Base-by-base conservation (phyloP, 2,888 invertebrate genomes). In the Seira ritae region DNA sequence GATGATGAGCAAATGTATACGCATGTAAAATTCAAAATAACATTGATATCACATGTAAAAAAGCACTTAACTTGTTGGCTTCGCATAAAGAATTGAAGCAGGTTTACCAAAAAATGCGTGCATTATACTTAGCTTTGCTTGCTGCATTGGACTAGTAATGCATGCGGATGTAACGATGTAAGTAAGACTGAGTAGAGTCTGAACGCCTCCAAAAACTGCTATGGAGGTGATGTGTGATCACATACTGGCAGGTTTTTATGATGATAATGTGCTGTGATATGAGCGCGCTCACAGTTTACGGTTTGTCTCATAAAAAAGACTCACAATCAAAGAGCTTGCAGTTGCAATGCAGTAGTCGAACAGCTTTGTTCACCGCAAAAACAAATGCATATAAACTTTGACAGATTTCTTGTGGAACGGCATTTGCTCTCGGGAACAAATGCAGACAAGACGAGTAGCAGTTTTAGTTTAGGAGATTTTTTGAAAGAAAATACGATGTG, bases 351-450 rank as follows among this genome's bases (percentile, higher is more conserved):
- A 42, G 42, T 12, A 42, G 42, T 42, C 3, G 60, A 6, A 60
- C 4, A 60, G 42, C 60, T 60, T 8, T n/a, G 4, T 17, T 10
- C 17, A n/a, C 60, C 60, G 60, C 60, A 60, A 42, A 60, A 60
- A 60, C n/a, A n/a, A n/a, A 60, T 60, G 60, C 60, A 70, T 81
- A 81, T 71, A 81, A 70, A 42, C 42, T 72, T 71, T 82, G 72
- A 77, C 72, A 82, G 67, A 68, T 22, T 50, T 0, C 70, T 71
- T 71, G 22, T 19, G 22, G 76, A 76, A 71, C 75, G 24, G 81
- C 81, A 81, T 81, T 81, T 81, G 71, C 60, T 81, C 81, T 10
- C 31, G 22, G 71, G 81, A 80, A 75, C 75, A 80, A 75, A 80
- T 74, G 75, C 75, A 46, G 70, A 37, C 75, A 75, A 60, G 50